Evolutionary conservation across 2,113 vertebrate species (phyloP), one percentile per base, ranked within the genome.

Genomic region (Spilogale gracilis): DNA sequence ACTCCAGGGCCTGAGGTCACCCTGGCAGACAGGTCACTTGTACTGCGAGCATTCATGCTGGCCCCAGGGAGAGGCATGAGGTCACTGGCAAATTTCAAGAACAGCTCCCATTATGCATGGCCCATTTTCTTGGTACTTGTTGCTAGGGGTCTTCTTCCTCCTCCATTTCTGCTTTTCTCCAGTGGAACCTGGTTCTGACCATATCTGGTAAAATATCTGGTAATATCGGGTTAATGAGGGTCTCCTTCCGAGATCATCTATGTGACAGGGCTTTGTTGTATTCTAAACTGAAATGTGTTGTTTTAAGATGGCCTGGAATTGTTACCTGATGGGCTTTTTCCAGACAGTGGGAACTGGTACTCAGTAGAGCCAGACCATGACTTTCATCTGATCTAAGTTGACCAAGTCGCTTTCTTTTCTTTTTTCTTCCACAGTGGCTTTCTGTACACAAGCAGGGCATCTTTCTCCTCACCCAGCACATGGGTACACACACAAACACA

Each of bases 1-100:
- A 32, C 79, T 96, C 85, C 17, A 56, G 12, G n/a, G 48, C 61
- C 50, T 95, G 92, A 96, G 89, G 76, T 97, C 86, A 92, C 89
- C 63, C 74, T 97, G 95, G 94, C 92, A 95, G 69, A 83, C 32
- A 27, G 92, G 89, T 80, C 61, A 67, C 79, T 97, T 96, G 90
- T 52, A 63, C 50, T 87, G 89, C 27, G 93, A 95, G 60, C 32
- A 8, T 85, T 93, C 89, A 6, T 27, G 25, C 69, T 95, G 67
- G 73, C 95, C 85, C 74, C 27, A 0, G 84, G 83, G 81, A 80
- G 58, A 82, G 54, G 50, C 25, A 23, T 96, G 60, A 93, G 52
- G 43, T 82, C 45, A 20, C 82, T 54, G 83, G 78, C 74, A 78
- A 50, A 60, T 2, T 56, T 14, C 1, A 58, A 63, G 73, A 65